These are phyloP conservation scores for Heliconius erato DNA, from an alignment of 2,888 invertebrate genomes.

Conservation along the genomic window DNA sequence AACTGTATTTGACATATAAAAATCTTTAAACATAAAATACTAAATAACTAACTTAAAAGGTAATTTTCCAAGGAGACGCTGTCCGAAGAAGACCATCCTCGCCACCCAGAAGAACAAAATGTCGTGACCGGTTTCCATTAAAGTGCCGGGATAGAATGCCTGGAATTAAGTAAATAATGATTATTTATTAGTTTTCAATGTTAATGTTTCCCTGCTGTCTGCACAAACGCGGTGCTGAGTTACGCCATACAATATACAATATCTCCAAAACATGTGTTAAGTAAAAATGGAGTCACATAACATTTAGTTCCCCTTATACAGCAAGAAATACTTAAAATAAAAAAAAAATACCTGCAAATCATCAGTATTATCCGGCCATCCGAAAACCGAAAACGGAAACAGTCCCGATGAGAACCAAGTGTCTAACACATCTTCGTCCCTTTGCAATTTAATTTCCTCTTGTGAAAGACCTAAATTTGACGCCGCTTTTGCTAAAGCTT, in stretches of 20 bases:
- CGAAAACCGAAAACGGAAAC: conserved; percentile 98
- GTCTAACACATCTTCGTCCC: conserved; percentile 98
- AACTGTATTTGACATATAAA: too few species aligned
- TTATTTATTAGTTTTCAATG: background rate
- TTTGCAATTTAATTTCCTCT: conserved; percentile 84
- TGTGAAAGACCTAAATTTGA: conserved; percentile 87
- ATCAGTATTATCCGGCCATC: conserved; percentile 95
- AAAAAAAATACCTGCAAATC: conserved; percentile 84
- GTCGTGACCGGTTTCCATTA: conserved; percentile 98
- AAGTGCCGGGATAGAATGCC: conserved; percentile 95
- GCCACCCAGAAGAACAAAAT: conserved; percentile 99
- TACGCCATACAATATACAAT: too few species aligned
- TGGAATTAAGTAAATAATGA: conserved; percentile 66
- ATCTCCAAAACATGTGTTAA: background rate
- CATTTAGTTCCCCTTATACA: background rate
- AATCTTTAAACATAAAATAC: background rate
- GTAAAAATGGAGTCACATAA: background rate
- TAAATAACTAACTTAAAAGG: conserved; percentile 91
- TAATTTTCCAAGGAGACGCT: conserved; percentile 93
- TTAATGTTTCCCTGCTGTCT: background rate
- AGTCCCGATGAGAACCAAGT: conserved; percentile 99
- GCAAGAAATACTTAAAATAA: background rate
- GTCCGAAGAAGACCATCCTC: conserved; percentile 99
- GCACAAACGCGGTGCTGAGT: background rate
- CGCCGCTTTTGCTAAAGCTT: conserved; percentile 93